Percentiles rank a stretch among this genome's conserved stretches.
Conservation (phyloP, 2,113 vertebrate genomes). For the Trachemys scripta region DNA sequence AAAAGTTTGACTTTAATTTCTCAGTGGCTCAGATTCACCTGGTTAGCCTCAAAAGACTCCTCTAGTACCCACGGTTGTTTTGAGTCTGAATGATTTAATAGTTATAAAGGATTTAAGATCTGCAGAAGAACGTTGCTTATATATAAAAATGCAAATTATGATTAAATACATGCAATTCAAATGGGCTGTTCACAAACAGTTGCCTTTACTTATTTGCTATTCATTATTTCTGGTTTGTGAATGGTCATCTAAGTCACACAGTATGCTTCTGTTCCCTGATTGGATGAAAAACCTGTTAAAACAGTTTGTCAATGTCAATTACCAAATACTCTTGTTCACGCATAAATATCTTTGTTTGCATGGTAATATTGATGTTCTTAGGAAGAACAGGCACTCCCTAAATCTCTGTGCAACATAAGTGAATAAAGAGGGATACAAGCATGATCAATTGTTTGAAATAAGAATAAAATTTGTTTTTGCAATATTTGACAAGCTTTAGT, state of each 20-base stretch:
- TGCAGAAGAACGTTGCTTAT: neutral
- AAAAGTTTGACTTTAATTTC: neutral
- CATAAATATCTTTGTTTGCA: conserved; percentile 47
- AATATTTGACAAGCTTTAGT: conserved; percentile 11
- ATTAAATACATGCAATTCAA: neutral
- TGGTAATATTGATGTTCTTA: conserved; percentile 53
- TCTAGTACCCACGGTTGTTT: neutral
- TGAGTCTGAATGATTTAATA: neutral
- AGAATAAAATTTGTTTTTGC: neutral
- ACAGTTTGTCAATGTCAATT: conserved; percentile 43
- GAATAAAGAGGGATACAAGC: conserved; percentile 49
- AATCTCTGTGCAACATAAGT: conserved; percentile 36
- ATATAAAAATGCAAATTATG: neutral
- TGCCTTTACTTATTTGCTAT: conserved; percentile 54
- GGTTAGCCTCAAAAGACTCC: neutral
- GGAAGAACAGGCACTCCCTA: conserved; percentile 16
- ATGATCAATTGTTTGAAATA: conserved; percentile 45
- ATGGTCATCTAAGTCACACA: neutral
- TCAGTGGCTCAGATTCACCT: neutral
- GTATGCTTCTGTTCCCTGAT: neutral
- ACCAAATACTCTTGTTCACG: conserved; percentile 42
- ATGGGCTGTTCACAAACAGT: conserved; percentile 28
- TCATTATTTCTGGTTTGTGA: conserved; percentile 16
- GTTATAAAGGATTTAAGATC: neutral
- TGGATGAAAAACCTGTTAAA: conserved; percentile 5